Base-by-base conservation (phyloP, 2,888 invertebrate genomes). In the Chymomyza caudatula region DNA sequence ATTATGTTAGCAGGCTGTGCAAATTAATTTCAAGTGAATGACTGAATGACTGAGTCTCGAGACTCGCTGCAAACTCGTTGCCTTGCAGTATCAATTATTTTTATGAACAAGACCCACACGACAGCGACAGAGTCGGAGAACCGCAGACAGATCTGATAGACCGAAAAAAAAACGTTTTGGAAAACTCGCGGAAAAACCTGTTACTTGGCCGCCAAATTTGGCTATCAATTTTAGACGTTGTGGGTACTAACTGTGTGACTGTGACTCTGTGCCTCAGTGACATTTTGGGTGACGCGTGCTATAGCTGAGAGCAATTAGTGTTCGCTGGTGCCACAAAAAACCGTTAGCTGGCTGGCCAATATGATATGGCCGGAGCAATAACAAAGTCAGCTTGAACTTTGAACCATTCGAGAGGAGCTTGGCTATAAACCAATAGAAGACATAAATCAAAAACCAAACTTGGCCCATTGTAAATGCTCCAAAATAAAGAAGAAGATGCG, bases 1-100 rank as follows among this genome's bases (percentile, higher is more conserved):
- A 85, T 80, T 83, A 80, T 80, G 81, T 83, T 69, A 71, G 64
- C 73, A 43, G 86, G 71, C 71, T 73, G 84, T 73, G 86, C 73
- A 85, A 80, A 80, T 80, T 80, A 80, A 85, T 85, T 80, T 73
- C 76, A 76, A 67, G 73, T 77, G 65, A 77, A 84, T 75, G 78
- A 64, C 85, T 62, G 49, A 22, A 19, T 29, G 53, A 43, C 58
- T 53, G 19, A 23, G 57, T 20, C 49, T 19, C 3, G 17, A 47
- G 29, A 37, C 47, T 47, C 17, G 47, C n/a, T 19, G 51, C 11
- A 37, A 8, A 20, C 51, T 20, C 51, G 51, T 51, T 20, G 76
- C 65, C 72, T 63, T 69, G 67, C 67, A 65, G 74, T 79, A 70
- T 73, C 76, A 76, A 76, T 78, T 73, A 61, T 74, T 60, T 70